These are phyloP conservation scores for Cosmia pyralina DNA, from an alignment of 2,888 invertebrate species.

Conservation along the genomic window DNA sequence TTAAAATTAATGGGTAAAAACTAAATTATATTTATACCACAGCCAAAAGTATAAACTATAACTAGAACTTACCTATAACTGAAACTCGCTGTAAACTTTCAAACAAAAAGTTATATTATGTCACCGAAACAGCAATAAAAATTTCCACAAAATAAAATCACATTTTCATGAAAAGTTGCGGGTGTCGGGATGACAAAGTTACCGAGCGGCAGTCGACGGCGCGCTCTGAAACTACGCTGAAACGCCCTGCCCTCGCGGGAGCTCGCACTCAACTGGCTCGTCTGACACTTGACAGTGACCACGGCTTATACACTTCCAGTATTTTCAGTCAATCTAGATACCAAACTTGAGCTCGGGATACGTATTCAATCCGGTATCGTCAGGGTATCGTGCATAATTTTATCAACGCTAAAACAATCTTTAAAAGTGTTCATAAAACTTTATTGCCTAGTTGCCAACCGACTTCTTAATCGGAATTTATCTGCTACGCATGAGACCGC, in stretches of 20 bases:
- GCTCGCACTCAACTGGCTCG: slow-evolving; percentile 68
- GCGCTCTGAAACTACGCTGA: slow-evolving; percentile 61
- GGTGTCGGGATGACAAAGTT: slow-evolving; percentile 66
- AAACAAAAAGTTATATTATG: slow-evolving; percentile 28
- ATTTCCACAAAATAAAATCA: slow-evolving; percentile 62
- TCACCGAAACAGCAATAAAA: slow-evolving; percentile 52
- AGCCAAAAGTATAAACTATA: slow-evolving; percentile 5
- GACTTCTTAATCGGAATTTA: slow-evolving; percentile 16
- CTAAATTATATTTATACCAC: neutral
- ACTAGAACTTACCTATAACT: slow-evolving; percentile 40
- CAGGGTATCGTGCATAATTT: slow-evolving; percentile 44
- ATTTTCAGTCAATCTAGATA: slow-evolving; percentile 55
- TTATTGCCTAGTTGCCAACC: slow-evolving; percentile 13
- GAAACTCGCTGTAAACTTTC: slow-evolving; percentile 31
- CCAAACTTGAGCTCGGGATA: slow-evolving; percentile 40
- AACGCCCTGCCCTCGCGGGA: slow-evolving; percentile 63
- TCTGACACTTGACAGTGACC: neutral
- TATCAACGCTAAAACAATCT: slow-evolving; percentile 35
- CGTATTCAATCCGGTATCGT: slow-evolving; percentile 36
- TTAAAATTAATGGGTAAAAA: neutral
- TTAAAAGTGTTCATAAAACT: slow-evolving; percentile 20
- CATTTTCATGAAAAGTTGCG: slow-evolving; percentile 61
- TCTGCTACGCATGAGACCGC: neutral
- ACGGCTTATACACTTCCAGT: slow-evolving; percentile 41
- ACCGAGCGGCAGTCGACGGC: slow-evolving; percentile 49